Evolutionary conservation across 2,113 vertebrate species (phyloP).

Genomic region (Suricata suricatta): DNA sequence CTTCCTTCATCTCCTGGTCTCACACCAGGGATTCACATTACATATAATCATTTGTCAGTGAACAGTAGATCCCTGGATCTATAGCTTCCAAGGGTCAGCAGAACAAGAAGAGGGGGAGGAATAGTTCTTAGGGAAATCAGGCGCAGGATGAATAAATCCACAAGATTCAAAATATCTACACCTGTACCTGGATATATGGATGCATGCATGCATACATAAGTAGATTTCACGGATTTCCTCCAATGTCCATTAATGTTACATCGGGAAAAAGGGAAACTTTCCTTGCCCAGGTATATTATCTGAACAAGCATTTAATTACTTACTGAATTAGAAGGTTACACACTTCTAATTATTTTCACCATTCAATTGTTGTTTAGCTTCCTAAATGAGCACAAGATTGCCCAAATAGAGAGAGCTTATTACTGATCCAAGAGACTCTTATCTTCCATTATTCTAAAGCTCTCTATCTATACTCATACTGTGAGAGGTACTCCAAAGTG

Average conservation of each 20-base stretch:
- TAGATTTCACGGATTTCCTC: not conserved
- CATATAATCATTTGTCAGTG: not conserved
- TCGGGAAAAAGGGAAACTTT: not conserved
- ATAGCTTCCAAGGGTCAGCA: not conserved
- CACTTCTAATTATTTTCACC: not conserved
- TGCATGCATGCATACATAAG: not conserved
- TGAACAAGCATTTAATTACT: constrained; percentile 12
- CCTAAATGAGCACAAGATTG: not conserved
- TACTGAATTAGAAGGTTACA: not conserved
- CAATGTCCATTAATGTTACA: not conserved
- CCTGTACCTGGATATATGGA: not conserved
- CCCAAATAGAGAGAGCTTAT: not conserved
- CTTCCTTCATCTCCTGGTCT: not conserved
- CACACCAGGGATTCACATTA: not conserved
- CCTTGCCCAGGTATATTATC: not conserved
- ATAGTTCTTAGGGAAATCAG: not conserved
- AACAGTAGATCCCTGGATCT: not conserved
- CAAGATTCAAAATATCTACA: not conserved
- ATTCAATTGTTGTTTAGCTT: not conserved
- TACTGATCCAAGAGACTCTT: not conserved
- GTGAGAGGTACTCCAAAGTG: not conserved
- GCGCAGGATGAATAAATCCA: not conserved
- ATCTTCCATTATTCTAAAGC: not conserved
- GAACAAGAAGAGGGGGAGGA: not conserved
- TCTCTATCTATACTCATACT: not conserved